Conservation (phyloP, 2,888 invertebrate species). For the Caenorhabditis japonica region DNA sequence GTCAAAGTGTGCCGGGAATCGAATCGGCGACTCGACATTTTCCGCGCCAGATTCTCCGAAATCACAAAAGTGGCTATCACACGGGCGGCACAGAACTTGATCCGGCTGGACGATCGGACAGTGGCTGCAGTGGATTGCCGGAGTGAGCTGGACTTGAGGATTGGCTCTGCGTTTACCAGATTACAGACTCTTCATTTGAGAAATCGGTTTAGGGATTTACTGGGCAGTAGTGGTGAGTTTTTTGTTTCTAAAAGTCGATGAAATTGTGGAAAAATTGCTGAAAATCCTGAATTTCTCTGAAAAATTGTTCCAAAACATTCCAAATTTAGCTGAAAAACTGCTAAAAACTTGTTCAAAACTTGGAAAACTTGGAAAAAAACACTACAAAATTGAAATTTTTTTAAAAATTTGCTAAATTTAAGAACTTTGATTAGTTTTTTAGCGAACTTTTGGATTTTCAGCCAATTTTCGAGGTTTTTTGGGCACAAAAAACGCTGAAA, state of each 20-base stretch:
- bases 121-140: constrained; percentile 88
- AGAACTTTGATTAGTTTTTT: too few species aligned
- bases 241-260: not conserved
- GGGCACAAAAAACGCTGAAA: too few species aligned
- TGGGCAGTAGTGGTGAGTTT: constrained; percentile 20
- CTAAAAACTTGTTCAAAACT: too few species aligned
- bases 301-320: too few species aligned
- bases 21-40: constrained; percentile 79
- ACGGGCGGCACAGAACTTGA: constrained; percentile 86
- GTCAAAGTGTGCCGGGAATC: constrained; percentile 86
- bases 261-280: too few species aligned
- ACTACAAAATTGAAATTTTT: too few species aligned
- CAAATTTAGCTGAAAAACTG: too few species aligned
- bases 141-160: constrained; percentile 90
- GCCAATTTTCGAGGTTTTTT: too few species aligned
- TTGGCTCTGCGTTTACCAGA: constrained; percentile 95
- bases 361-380: too few species aligned
- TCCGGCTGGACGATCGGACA: constrained; percentile 84
- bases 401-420: too few species aligned
- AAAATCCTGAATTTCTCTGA: too few species aligned
- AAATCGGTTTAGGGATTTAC: constrained; percentile 48
- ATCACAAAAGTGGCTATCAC: constrained; percentile 88
- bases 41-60: constrained; percentile 87
- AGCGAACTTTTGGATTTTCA: too few species aligned
- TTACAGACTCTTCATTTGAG: constrained; percentile 93